Base-by-base conservation (phyloP, 2,113 vertebrate species). In the Pogonocichla stellata region DNA sequence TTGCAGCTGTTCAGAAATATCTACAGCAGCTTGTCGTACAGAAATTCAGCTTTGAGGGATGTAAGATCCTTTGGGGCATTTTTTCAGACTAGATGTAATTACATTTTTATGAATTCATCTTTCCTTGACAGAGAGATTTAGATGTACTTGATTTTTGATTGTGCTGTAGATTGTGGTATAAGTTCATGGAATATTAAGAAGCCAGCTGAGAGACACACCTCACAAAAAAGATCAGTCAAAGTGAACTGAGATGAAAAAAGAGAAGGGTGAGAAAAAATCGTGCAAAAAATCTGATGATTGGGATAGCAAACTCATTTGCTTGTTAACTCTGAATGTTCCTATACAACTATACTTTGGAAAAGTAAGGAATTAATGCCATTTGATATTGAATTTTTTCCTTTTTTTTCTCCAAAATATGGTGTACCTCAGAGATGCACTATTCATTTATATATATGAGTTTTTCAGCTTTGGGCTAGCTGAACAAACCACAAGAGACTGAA, bases 71-170 rank as follows among this genome's bases (percentile, higher is more conserved):
- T 93, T 4, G 12, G 24, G 51, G 33, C 19, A 78, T 91, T 71
- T 95, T 95, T 87, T 88, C 42, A 47, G 19, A 11, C 25, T 81
- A n/a, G 6, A 36, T 78, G 22, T 62, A 91, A 90, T 92, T 80
- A 73, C 9, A 67, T 65, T 78, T 95, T 92, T 95, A 88, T 84
- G 45, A 93, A 86, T 85, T 81, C n/a, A 79, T 92, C 51, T 95
- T 86, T 86, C 19, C 15, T 65, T 95, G 58, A 80, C 17, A 94
- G n/a, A 40, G 80, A 70, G 26, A 90, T 78, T 62, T 85, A 91
- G 66, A 64, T 72, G 28, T 70, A 51, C 34, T 51, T 84, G 57
- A 64, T 66, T 95, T 96, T 65, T 58, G 53, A 80, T 54, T 73
- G 38, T n/a, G 22, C 50, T 82, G 19, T 53, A 91, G 85, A 69